Evolutionary conservation across 2,888 invertebrate genomes (phyloP), one percentile per base, ranked within the genome.

Genomic region (Hartigia nigra): DNA sequence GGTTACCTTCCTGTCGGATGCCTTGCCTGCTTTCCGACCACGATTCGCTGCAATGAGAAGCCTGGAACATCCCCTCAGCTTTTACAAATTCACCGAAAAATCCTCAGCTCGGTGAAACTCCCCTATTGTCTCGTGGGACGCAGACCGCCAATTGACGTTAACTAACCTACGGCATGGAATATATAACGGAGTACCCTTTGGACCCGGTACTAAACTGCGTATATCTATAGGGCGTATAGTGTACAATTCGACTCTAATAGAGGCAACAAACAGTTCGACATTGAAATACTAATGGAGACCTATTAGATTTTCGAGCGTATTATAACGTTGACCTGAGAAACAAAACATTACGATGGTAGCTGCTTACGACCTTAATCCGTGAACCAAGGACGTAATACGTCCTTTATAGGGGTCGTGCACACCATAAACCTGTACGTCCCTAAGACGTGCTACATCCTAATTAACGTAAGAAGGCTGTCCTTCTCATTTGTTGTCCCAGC

Each of bases 1-100:
- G 84, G 84, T 78, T 81, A 72, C 31, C 81, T 82, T 84, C 82
- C 80, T 82, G 80, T 80, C 85, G 81, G 83, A 82, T 81, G 81
- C 83, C 82, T 76, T 75, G 55, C 23, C 23, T 23, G 55, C 55
- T 23, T 55, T 55, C 23, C 55, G 55, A 55, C 55, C 55, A 23
- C 83, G 80, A 79, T 72, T 72, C 72, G 72, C 23, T 72, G 72
- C 34, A 72, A 34, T 34, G 72, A 55, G 55, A 55, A 55, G 1
- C 55, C 55, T 55, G 55, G 72, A 72, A 31, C 12, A 23, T 72
- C 34, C 72, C 31, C 72, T 31, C 72, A 31, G 32, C 32, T 72
- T 31, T 72, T 72, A 34, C 32, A 5, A 14, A 32, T 31, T 31
- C 34, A 31, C 32, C 11, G 12, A 31, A 14, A 72, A 31, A 72